Percentiles rank a stretch among this genome's conserved stretches.
Evolutionary conservation across 2,113 vertebrate genomes (phyloP).

Genomic region (Okapia johnstoni): DNA sequence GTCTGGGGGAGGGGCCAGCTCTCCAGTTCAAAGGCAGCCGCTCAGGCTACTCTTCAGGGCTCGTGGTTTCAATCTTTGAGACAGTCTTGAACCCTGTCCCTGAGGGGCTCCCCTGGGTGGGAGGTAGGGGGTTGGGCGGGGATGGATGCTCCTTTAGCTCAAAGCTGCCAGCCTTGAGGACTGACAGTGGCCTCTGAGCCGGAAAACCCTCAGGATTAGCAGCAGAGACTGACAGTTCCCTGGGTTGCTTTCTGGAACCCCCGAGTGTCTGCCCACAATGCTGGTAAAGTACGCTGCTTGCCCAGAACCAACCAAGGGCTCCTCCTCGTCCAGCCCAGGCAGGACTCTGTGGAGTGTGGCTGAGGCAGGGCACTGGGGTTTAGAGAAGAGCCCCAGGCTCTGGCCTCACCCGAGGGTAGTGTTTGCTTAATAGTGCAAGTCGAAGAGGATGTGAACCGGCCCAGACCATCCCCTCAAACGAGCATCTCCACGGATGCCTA

Average conservation of each 20-base stretch:
- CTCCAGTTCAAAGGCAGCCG: neutral
- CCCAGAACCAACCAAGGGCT: neutral
- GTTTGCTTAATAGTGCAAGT: neutral
- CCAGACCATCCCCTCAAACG: neutral
- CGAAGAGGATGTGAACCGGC: neutral
- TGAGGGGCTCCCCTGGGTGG: rapidly evolving
- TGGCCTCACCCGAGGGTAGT: neutral
- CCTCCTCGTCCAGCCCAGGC: no score
- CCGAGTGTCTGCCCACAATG: rapidly evolving
- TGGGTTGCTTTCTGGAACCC: neutral
- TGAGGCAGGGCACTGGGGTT: neutral
- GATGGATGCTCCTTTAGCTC: neutral
- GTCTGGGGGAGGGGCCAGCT: neutral
- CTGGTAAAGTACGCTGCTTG: neutral
- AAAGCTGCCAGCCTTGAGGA: neutral
- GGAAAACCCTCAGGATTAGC: neutral
- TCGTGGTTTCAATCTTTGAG: neutral
- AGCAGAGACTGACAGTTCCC: neutral
- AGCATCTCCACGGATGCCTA: neutral
- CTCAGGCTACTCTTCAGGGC: neutral
- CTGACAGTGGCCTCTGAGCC: neutral
- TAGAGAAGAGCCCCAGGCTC: neutral
- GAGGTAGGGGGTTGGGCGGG: neutral
- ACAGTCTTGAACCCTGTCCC: neutral
- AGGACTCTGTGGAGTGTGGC: no score